A percentile compares a stretch with the other conserved stretches of the same genome.
phyloP scores from a whole-genome alignment of 2,797 vertebrate species.

The Ceyx erithaca region DNA sequence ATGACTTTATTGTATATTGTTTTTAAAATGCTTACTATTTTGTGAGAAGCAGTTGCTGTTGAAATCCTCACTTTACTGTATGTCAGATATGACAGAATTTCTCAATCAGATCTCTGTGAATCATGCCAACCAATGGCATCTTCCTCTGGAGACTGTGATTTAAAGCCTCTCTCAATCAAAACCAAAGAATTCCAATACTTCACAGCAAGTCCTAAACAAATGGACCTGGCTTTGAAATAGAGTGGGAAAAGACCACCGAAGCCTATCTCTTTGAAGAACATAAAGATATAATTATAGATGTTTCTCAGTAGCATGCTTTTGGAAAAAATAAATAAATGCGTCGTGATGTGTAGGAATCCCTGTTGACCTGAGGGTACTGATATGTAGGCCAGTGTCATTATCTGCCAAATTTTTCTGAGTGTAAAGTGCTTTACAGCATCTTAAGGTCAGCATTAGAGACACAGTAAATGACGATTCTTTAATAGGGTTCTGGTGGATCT shows the following conservation, averaged over 20 bases:
- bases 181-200: not conserved
- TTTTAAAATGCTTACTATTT: not conserved
- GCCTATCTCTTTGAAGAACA: not conserved
- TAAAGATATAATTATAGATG: not conserved
- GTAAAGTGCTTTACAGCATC: not conserved
- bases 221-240: not conserved
- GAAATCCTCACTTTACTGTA: fast-evolving
- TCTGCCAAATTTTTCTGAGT: not conserved
- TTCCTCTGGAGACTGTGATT: not conserved
- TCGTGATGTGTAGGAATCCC: not conserved
- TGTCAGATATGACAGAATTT: not conserved
- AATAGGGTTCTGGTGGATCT: not conserved
- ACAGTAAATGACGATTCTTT: not conserved
- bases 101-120: not conserved
- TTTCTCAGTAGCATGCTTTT: not conserved
- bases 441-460: not conserved
- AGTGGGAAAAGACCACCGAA: not conserved
- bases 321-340: not conserved
- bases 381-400: not conserved
- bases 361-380: not conserved
- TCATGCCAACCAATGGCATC: not conserved
- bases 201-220: not conserved
- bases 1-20: not conserved
- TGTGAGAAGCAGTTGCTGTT: not conserved
- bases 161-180: not conserved